Conservation (phyloP, 2,113 vertebrate genomes). For the Pachyramphus minor region DNA sequence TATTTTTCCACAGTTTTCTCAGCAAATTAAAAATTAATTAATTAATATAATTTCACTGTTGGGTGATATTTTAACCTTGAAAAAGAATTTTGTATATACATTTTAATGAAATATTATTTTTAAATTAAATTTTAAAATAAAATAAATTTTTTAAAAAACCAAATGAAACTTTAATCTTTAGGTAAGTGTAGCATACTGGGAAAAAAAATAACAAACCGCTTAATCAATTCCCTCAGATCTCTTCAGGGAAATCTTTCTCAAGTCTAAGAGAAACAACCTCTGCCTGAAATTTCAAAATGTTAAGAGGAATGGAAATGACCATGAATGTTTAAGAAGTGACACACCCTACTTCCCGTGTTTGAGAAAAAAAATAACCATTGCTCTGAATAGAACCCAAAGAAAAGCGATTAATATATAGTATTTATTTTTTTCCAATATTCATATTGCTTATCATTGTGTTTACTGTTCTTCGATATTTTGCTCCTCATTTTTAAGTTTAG, state of each 20-base stretch:
- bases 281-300: background rate
- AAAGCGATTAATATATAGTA: background rate
- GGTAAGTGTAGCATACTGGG: background rate
- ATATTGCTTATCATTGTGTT: background rate
- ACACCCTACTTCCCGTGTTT: background rate
- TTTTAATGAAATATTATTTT: background rate
- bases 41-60: background rate
- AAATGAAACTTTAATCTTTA: background rate
- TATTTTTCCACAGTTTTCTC: background rate
- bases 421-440: background rate
- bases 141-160: accelerated
- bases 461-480: background rate
- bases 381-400: background rate
- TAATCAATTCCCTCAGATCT: background rate
- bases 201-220: background rate
- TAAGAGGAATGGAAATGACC: background rate
- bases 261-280: background rate
- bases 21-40: background rate
- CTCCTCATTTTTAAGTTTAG: background rate
- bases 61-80: background rate
- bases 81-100: background rate
- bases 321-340: background rate
- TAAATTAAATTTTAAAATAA: background rate
- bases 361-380: background rate
- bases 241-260: background rate